Base-by-base conservation (phyloP, 2,888 invertebrate genomes). In the Zaprionus lineosus region DNA sequence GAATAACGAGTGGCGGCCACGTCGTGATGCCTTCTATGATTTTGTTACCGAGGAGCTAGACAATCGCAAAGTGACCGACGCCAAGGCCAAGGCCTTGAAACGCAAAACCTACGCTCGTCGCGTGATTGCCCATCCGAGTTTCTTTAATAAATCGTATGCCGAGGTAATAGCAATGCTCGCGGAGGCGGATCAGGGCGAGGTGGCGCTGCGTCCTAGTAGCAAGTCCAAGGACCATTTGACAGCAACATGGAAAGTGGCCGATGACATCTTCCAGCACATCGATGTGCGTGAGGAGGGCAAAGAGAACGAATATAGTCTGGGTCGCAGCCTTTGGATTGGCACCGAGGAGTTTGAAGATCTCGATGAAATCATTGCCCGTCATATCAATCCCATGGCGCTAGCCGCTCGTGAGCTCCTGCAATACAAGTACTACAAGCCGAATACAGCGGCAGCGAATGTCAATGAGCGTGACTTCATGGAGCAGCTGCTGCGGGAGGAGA, bases 221-320 rank as follows among this genome's bases (percentile, higher is more conserved):
- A 98, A 99, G 93, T 98, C 98, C 31, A 93, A 95, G 0, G 97
- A 99, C 89, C 98, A 98, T 90, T 91, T 99, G 65, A 99, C 99
- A 0, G 97, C 98, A 1, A 99, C 99, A 0, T 99, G 99, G 99
- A 99, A 99, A 90, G 98, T 99, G 1, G 93, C 96, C 0, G 96
- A 98, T 40, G 95, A 94, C 15, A 95, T 99, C 72, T 96, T 96
- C 87, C 98, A 98, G 88, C 99, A 99, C 88, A 97, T 99, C 57
- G 98, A 98, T 88, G 94, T 99, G 0, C 92, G 95, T 39, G 99
- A 99, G 90, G 96, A 98, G 87, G 97, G 97, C 8, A 99, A 99
- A 91, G 96, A 97, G 87, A 98, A 99, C 88, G 95, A 96, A 0
- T 99, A 98, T 89, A 97, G 98, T 50, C 91, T 99, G 72, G 99